Conservation (phyloP, 1,140 invertebrate species). For the Eciton burchellii region DNA sequence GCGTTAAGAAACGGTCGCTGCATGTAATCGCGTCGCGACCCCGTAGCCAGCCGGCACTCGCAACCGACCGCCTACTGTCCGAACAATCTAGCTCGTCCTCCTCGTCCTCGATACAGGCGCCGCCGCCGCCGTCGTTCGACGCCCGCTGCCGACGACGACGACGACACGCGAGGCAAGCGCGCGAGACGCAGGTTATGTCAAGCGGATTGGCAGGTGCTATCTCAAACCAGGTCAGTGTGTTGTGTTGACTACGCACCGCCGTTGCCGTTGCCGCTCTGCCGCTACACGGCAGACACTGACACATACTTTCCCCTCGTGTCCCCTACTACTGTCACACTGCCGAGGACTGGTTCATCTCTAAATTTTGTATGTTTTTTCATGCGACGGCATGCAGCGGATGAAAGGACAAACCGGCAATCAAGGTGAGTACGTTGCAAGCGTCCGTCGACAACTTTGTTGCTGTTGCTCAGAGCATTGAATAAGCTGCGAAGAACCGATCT, state of each 20-base stretch:
- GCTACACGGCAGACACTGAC: constrained; percentile 30
- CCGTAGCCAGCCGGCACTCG: not conserved
- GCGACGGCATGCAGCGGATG: constrained; percentile 91
- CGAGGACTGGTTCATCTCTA: constrained; percentile 76
- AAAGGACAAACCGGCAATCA: constrained; percentile 93
- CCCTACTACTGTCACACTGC: constrained; percentile 70
- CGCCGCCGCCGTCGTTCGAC: constrained; percentile 51
- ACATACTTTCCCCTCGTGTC: constrained; percentile 11
- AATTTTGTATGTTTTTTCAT: constrained; percentile 85
- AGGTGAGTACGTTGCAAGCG: constrained; percentile 77
- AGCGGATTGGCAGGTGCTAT: constrained; percentile 84
- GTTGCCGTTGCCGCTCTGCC: constrained; percentile 36
- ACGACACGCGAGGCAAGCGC: constrained; percentile 68
- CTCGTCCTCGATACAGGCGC: constrained; percentile 25
- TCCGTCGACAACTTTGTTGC: not conserved
- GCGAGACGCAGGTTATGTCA: constrained; percentile 83
- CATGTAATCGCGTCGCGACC: not conserved
- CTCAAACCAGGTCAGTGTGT: constrained; percentile 83
- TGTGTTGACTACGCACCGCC: constrained; percentile 61
- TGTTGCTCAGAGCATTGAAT: constrained; percentile 6
- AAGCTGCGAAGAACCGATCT: not conserved
- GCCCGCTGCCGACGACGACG: constrained; percentile 56
- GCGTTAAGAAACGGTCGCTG: not conserved
- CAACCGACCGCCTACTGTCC: constrained; percentile 23
- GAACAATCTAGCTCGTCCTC: not conserved